Base-by-base conservation (phyloP, 2,113 vertebrate species). In the Sarotherodon lohbergeri region DNA sequence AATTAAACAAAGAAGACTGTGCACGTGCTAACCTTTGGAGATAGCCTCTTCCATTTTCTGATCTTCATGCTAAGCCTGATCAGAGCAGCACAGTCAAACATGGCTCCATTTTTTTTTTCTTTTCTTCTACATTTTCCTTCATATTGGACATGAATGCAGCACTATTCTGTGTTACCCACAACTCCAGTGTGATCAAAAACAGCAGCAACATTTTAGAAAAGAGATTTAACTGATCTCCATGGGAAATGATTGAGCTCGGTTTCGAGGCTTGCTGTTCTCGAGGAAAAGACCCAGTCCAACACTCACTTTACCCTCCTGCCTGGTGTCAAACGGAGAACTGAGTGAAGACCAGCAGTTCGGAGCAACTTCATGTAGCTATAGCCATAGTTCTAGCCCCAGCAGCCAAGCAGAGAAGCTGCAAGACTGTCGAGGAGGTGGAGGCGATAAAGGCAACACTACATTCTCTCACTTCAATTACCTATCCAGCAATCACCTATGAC, bases 131-230 rank as follows among this genome's bases (percentile, higher is more conserved):
- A 78, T 78, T 50, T 78, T 50, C 16, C 43, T 78, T 46, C 34
- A 56, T 22, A 32, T 61, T 55, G 27, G 86, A 88, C 82, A 79
- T 86, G 88, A 93, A 91, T 84, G 71, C 92, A 91, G 86, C 91
- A 71, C 68, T 17, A 12, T 63, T 50, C 22, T 27, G 54, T 48
- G 34, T 39, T 12, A 27, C 46, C 29, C 24, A 29, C 61, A 43
- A 78, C 66, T 68, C n/a, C 13, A 3, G 55, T 4, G 34, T 17
- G 46, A 43, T 81, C 14, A 19, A 54, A 39, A 32, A 7, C 73
- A 57, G 54, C 61, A 6, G 78, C 59, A 27, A 12, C 55, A 17
- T 79, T 80, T 43, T 39, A 76, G 9, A 79, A 46, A 50, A 32
- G n/a, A 55, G 11, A 71, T 56, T 56, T 9, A 55, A 82, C 34